Evolutionary conservation across 1,140 invertebrate species (phyloP), one percentile per base, ranked within the genome.

Genomic region (Eurytemora carolleeae): DNA sequence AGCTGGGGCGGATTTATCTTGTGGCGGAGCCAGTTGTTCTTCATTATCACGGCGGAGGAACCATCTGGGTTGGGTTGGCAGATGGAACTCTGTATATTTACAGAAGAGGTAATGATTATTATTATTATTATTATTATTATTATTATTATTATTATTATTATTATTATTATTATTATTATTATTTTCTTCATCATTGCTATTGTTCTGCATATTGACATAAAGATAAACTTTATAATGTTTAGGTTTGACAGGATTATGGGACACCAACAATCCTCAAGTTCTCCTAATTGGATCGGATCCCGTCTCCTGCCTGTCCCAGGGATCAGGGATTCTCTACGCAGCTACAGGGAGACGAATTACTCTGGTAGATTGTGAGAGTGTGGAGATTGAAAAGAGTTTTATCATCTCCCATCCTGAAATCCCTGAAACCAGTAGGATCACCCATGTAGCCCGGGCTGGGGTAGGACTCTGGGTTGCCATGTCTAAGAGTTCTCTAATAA

Each of bases 401-500:
- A 44, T 12, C n/a, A 44, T 44, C n/a, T 12, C 7, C 31, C 7
- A n/a, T 44, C 7, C 31, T 12, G n/a, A 7, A 44, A 44, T n/a
- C n/a, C 31, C 31, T 44, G n/a, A n/a, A 12, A 12, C 31, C n/a
- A n/a, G 31, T 44, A 44, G n/a, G 31, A 44, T 44, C n/a, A 44
- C 31, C 7, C 31, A 44, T n/a, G 85, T 95, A 78, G 90, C 91
- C 0, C 87, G 91, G 69, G 90, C 88, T 17, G 92, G 92, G 17
- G 88, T 93, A 3, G 91, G 92, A 0, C 74, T 97, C 0, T 95
- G 91, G 90, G 83, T 95, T 12, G 85, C 89, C 0, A 77, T 91
- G 63, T 82, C 84, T 58, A 83, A 89, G 69, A 89, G 87, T 0
- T 86, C 87, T 15, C 86, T 86, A 22, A 83, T 96, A 61, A 90